Evolutionary conservation across 2,797 vertebrate genomes (phyloP).

Genomic region (Xenopus petersii): DNA sequence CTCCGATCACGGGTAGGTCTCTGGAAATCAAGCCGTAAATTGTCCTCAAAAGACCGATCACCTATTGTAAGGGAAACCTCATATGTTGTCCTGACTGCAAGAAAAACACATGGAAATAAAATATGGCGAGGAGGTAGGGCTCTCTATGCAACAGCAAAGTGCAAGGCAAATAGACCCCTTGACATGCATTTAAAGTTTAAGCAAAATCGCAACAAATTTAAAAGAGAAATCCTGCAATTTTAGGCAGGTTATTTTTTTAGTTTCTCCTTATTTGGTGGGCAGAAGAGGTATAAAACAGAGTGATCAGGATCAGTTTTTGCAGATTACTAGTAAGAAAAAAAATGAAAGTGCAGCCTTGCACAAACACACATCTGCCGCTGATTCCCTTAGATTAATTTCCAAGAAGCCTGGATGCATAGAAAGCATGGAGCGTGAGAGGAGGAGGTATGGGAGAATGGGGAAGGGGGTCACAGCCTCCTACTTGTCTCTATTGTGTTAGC

Average conservation of each 20-base stretch:
- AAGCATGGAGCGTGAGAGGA: background rate
- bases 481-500: conserved; percentile 16
- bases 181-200: no score
- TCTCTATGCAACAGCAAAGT: no score
- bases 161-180: no score
- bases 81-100: background rate
- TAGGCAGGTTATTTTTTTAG: no score
- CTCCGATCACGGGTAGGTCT: conserved; percentile 3
- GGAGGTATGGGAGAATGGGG: conserved; percentile 6
- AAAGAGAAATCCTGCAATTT: no score
- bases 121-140: no score
- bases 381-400: conserved; percentile 45
- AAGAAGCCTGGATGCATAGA: conserved; percentile 33
- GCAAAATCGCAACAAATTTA: no score
- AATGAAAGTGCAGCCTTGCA: conserved; percentile 42
- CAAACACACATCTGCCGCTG: conserved; percentile 29
- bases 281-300: no score
- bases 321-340: conserved; percentile 2
- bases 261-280: no score
- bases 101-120: background rate
- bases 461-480: conserved; percentile 8
- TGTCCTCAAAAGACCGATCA: conserved; percentile 4
- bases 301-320: no score
- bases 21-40: conserved; percentile 7
- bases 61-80: background rate